Evolutionary conservation across 2,888 invertebrate species (phyloP).

Genomic region (Drosophila emarginata): DNA sequence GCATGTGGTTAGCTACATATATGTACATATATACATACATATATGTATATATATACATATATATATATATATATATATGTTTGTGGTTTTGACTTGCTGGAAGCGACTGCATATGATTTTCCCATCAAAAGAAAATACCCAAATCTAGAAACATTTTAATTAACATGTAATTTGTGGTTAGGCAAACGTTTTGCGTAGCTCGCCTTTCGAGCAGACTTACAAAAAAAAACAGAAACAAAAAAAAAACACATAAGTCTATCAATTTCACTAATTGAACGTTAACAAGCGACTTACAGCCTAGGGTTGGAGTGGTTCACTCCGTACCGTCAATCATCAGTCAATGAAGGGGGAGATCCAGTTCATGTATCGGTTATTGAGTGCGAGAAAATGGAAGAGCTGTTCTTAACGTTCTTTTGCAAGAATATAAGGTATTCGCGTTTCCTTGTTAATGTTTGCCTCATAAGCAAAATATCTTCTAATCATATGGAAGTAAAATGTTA

Average conservation of each 20-base stretch:
- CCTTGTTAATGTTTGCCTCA: conserved; percentile 39
- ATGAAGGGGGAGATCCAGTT: conserved; percentile 34
- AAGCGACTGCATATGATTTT: conserved; percentile 47
- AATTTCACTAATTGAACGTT: conserved; percentile 77
- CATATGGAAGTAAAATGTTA: conserved; percentile 10
- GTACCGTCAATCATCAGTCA: conserved; percentile 60
- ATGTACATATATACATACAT: neutral
- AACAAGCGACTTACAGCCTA: conserved; percentile 60
- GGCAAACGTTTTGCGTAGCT: conserved; percentile 40
- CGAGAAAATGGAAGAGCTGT: conserved; percentile 13
- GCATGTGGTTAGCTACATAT: conserved; percentile 63
- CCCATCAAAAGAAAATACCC: conserved; percentile 41
- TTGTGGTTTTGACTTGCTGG: conserved; percentile 44
- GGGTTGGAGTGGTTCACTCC: conserved; percentile 41
- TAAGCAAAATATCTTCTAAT: conserved; percentile 47
- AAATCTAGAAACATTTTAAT: conserved; percentile 61
- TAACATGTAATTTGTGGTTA: conserved; percentile 63
- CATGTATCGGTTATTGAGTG: conserved; percentile 44
- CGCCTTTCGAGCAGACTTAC: neutral
- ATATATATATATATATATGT: conserved; percentile 1
- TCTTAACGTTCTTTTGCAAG: conserved; percentile 10
- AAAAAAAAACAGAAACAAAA: neutral
- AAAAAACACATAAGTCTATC: conserved; percentile 64
- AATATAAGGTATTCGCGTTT: conserved; percentile 8
- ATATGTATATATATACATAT: neutral